Evolutionary conservation across 2,888 invertebrate genomes (phyloP).

Genomic region (Microdon myrmicae): DNA sequence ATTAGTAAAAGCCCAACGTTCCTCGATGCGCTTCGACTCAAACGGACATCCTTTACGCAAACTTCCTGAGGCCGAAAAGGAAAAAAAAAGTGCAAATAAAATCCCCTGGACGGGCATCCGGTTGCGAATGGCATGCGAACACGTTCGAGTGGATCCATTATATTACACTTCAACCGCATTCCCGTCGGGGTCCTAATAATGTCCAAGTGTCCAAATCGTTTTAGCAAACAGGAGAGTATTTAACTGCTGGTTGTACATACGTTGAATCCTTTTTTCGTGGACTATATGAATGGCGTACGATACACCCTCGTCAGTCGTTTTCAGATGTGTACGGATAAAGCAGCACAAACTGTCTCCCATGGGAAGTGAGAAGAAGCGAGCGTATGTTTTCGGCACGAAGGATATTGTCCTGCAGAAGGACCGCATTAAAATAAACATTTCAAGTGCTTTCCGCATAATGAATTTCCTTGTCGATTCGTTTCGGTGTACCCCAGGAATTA

Average conservation of each 20-base stretch:
- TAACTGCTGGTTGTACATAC: constrained; percentile 1
- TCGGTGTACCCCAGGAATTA: constrained; percentile 42
- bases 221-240: constrained; percentile 5
- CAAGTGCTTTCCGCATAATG: constrained; percentile 56
- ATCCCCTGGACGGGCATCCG: no score
- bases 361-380: constrained; percentile 2
- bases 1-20: no score
- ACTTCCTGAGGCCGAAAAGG: no score
- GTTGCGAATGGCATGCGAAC: constrained; percentile 16
- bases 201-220: constrained; percentile 12
- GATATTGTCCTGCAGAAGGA: constrained; percentile 40
- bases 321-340: no score
- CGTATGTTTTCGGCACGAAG: constrained; percentile 42
- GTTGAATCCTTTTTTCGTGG: constrained; percentile 3
- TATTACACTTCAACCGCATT: constrained; percentile 1
- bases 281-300: neutral
- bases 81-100: no score
- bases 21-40: no score
- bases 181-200: constrained; percentile 17
- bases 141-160: constrained; percentile 1
- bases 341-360: neutral
- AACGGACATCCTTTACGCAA: no score
- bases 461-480: constrained; percentile 52
- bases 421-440: constrained; percentile 54
- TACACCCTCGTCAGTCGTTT: constrained; percentile 33